These are phyloP conservation scores for Stenopsyche tienmushanensis DNA, from an alignment of 1,140 invertebrate species.

Conservation along the genomic window DNA sequence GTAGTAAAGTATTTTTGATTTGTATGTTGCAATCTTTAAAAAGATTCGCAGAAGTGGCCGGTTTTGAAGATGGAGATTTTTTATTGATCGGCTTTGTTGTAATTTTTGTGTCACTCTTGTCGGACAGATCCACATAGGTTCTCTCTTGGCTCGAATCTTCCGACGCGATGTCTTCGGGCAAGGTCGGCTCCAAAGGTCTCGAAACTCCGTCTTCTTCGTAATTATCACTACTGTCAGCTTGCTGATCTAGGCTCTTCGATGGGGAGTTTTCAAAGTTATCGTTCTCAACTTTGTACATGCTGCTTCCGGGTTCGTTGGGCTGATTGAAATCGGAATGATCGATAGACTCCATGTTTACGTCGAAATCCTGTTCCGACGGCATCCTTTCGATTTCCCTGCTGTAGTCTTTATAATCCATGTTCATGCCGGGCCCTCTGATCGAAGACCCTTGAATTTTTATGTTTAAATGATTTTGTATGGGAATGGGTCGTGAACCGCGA, in stretches of 20 bases:
- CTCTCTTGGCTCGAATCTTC: constrained; percentile 41
- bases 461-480: constrained; percentile 37
- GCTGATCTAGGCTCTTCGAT: not conserved
- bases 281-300: not conserved
- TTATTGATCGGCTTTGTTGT: constrained; percentile 33
- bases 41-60: not conserved
- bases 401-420: not conserved
- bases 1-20: constrained; percentile 22
- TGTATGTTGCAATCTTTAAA: constrained; percentile 36
- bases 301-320: not conserved
- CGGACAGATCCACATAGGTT: constrained; percentile 41
- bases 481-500: constrained; percentile 27
- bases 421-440: not conserved
- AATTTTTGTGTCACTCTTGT: constrained; percentile 39
- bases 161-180: constrained; percentile 33
- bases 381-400: constrained; percentile 3
- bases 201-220: constrained; percentile 23
- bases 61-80: constrained; percentile 11
- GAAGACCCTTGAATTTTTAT: constrained; percentile 37
- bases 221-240: not conserved
- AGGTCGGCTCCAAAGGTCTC: constrained; percentile 11
- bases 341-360: not conserved
- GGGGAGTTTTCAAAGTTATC: not conserved
- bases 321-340: constrained; percentile 4
- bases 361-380: constrained; percentile 7